Evolutionary conservation across 2,113 vertebrate genomes (phyloP), one percentile per base, ranked within the genome.

Genomic region (Hucho hucho): DNA sequence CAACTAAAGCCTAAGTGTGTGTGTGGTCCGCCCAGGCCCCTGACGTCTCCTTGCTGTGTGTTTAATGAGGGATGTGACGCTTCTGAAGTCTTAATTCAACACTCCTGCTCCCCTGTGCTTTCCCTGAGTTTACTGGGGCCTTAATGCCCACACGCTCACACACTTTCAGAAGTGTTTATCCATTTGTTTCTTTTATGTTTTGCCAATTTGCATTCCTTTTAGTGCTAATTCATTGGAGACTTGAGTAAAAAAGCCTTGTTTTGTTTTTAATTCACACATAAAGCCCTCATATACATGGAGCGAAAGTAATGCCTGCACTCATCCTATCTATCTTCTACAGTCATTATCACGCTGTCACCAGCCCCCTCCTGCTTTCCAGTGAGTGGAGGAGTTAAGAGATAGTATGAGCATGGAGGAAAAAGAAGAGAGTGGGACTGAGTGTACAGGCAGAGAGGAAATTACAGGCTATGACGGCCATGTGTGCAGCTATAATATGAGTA

Each of bases 31-130:
- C 28, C 32, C 25, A 12, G 16, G 32, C 37, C 32, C 66, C 32
- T 64, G 28, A 43, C 28, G 66, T 59, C 6, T 37, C 56, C 9
- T 13, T 74, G 32, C 64, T 76, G 26, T 65, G 25, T 72, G 29
- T 29, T 29, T 68, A 73, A 73, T 78, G 29, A 56, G 58, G 49
- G 61, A 72, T 63, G 26, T 69, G 67, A 29, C 22, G 49, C 53
- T 82, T 79, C 32, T 64, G 49, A 79, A 75, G 53, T 70, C 68
- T 76, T 70, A 18, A 77, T 79, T 69, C 65, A 6, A 56, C 56
- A 77, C 25, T 29, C 64, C 73, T 67, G 22, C 56, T 49, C 66
- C 14, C 24, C 64, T 59, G 70, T 68, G 77, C 73, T 75, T 63
- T 64, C 14, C 24, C 46, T 59, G 61, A 32, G 26, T 73, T 12